phyloP scores from a whole-genome alignment of 2,797 vertebrate species.

The Danio albolineatus region DNA sequence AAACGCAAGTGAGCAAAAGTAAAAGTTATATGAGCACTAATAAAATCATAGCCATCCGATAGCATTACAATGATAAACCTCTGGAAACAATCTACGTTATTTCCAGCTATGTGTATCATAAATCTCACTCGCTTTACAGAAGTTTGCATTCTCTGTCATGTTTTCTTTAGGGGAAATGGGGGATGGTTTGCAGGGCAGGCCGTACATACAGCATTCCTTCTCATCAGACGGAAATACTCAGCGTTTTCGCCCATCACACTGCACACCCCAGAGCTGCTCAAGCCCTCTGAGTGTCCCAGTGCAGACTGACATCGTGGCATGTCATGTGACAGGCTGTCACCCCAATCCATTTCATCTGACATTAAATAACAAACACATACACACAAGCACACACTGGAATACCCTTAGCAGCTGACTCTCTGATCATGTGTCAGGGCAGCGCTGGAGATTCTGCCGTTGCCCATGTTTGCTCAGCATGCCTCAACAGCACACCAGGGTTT shows the following conservation, averaged over 20 bases:
- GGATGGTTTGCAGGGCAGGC: constrained; percentile 12
- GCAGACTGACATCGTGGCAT: constrained; percentile 61
- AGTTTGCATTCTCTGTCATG: constrained; percentile 44
- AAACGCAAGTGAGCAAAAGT: not conserved
- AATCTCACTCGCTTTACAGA: constrained; percentile 1
- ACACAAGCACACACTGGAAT: constrained; percentile 64
- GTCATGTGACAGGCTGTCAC: constrained; percentile 66
- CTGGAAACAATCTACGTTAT: not conserved
- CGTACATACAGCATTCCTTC: constrained; percentile 32
- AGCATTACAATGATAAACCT: not conserved
- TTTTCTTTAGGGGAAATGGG: constrained; percentile 30
- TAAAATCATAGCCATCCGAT: not conserved
- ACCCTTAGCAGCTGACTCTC: constrained; percentile 76
- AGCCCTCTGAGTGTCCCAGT: constrained; percentile 65
- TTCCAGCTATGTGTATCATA: constrained; percentile 7
- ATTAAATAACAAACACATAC: constrained; percentile 66
- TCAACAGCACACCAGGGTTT: constrained; percentile 50
- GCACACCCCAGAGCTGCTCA: constrained; percentile 52
- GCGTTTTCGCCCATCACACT: constrained; percentile 20
- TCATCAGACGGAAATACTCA: constrained; percentile 53
- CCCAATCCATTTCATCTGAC: constrained; percentile 71
- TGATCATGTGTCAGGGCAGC: constrained; percentile 75
- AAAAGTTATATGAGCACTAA: not conserved
- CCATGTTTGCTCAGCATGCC: constrained; percentile 58
- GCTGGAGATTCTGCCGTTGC: constrained; percentile 59